Percentiles rank a stretch among this genome's conserved stretches.
Conservation (phyloP, 2,888 invertebrate genomes). For the Seira ritae region DNA sequence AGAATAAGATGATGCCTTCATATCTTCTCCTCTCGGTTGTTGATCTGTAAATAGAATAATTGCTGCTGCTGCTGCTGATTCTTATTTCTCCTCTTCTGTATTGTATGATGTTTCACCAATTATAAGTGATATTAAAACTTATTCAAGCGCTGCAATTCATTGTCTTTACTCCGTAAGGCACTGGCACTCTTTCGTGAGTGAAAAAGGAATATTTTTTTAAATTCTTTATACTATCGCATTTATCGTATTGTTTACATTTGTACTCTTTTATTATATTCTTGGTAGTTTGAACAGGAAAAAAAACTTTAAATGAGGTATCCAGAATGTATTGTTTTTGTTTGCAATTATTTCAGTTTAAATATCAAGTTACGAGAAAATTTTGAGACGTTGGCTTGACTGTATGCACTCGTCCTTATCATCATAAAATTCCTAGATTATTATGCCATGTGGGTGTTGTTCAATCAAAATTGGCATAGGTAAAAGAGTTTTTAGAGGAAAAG, state of each 20-base stretch:
- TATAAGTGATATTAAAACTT: slow-evolving; percentile 7
- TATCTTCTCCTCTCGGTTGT: slow-evolving; percentile 42
- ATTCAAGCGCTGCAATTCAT: neutral
- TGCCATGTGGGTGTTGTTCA: neutral
- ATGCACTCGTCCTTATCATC: neutral
- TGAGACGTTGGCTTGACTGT: neutral
- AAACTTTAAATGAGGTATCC: too few relatives aligned
- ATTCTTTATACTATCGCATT: neutral
- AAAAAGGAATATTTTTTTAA: neutral
- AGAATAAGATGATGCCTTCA: neutral
- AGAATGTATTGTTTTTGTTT: too few relatives aligned
- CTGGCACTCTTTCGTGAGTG: neutral
- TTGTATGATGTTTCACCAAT: slow-evolving; percentile 53
- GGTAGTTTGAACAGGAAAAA: too few relatives aligned
- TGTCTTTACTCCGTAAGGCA: neutral
- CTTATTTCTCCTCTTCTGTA: too few relatives aligned
- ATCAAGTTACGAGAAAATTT: too few relatives aligned
- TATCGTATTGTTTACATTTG: too few relatives aligned
- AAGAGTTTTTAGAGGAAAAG: neutral
- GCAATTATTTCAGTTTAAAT: too few relatives aligned
- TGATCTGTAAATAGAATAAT: slow-evolving; percentile 64
- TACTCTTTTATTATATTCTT: too few relatives aligned
- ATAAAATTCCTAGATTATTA: neutral
- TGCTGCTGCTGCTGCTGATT: slow-evolving; percentile 58
- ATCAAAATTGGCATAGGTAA: neutral